Conservation (phyloP, 2,888 invertebrate genomes). For the Andrena fulva region DNA sequence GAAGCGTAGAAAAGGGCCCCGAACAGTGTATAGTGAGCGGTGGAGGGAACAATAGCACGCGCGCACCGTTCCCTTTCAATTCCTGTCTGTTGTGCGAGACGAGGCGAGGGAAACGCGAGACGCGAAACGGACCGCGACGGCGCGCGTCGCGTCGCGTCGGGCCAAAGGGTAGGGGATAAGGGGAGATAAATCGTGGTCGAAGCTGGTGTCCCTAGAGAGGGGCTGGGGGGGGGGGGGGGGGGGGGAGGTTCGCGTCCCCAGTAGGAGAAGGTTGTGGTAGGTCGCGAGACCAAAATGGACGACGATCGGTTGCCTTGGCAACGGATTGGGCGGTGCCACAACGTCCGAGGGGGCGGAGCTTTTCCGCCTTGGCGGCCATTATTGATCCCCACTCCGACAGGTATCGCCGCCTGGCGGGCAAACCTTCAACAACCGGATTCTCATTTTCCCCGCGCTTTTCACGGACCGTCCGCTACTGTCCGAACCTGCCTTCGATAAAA, state of each 20-base stretch:
- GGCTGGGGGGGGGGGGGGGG: not conserved
- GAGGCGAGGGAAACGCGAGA: slow-evolving; percentile 38
- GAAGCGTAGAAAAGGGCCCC: not conserved
- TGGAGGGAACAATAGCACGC: slow-evolving; percentile 32
- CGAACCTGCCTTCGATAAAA: not conserved
- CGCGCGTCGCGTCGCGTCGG: slow-evolving; percentile 8
- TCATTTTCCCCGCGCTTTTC: slow-evolving; percentile 44
- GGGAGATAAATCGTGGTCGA: slow-evolving; percentile 37
- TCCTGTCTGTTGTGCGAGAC: not conserved
- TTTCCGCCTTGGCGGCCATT: slow-evolving; percentile 77
- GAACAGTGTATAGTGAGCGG: not conserved
- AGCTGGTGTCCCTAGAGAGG: not conserved
- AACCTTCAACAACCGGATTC: slow-evolving; percentile 14
- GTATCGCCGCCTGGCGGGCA: slow-evolving; percentile 77
- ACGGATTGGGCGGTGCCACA: slow-evolving; percentile 70
- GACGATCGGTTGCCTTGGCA: slow-evolving; percentile 75
- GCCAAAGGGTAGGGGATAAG: not conserved
- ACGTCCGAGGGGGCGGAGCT: slow-evolving; percentile 76
- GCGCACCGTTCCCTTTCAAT: slow-evolving; percentile 36
- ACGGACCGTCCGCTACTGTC: not conserved
- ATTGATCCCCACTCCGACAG: slow-evolving; percentile 74
- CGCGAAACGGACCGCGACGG: slow-evolving; percentile 44
- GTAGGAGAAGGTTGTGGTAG: slow-evolving; percentile 79
- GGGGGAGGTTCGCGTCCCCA: not conserved
- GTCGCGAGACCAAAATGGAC: slow-evolving; percentile 81